phyloP scores from a whole-genome alignment of 2,797 vertebrate species.

The Oryzias sinensis region DNA sequence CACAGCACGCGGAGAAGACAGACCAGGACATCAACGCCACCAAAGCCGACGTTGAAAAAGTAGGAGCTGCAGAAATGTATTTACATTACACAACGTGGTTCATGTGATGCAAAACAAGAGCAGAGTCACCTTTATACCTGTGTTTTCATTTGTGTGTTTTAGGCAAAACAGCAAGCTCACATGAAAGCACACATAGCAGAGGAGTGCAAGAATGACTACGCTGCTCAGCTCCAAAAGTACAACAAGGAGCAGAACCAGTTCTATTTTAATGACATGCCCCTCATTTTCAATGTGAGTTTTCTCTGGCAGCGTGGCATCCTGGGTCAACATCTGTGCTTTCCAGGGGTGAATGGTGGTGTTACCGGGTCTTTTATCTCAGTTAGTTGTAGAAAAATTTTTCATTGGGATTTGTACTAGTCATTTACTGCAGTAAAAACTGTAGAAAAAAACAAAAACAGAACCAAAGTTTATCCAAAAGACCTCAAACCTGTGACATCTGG shows the following conservation, averaged over 20 bases:
- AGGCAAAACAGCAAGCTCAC: conserved; percentile 89
- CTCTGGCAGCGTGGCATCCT: background rate
- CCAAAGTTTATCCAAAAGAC: background rate
- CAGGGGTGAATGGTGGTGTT: background rate
- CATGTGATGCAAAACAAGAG: background rate
- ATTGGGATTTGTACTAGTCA: no score
- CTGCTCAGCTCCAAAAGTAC: conserved; percentile 86
- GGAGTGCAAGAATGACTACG: conserved; percentile 90
- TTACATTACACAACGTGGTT: background rate
- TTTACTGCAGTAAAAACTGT: no score
- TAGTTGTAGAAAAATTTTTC: no score
- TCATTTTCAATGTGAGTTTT: conserved; percentile 84
- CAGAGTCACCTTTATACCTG: conserved; percentile 15
- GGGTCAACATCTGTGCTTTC: background rate
- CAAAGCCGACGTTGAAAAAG: conserved; percentile 91
- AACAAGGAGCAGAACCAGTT: conserved; percentile 89
- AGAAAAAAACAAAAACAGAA: no score
- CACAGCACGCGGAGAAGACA: conserved; percentile 82
- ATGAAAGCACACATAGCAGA: conserved; percentile 85
- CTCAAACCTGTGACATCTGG: background rate
- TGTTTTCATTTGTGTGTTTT: conserved; percentile 25
- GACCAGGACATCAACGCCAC: conserved; percentile 91
- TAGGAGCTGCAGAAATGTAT: conserved; percentile 33
- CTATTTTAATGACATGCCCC: conserved; percentile 87
- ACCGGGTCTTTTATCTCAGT: background rate